These are phyloP conservation scores for Morus bassanus DNA, from an alignment of 2,797 vertebrate species.

Conservation along the genomic window DNA sequence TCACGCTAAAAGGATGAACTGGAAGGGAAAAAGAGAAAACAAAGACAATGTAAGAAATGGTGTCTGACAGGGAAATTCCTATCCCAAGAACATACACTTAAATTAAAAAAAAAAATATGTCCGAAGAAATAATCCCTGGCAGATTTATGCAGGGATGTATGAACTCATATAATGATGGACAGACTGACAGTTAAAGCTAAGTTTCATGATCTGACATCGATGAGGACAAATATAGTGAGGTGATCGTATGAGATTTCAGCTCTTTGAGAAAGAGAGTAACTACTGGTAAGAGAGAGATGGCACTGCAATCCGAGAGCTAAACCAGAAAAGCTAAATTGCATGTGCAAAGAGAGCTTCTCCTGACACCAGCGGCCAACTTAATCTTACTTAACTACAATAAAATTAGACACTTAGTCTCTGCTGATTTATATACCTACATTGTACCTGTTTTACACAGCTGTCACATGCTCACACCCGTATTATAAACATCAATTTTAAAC, in stretches of 20 bases:
- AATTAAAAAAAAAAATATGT: not conserved
- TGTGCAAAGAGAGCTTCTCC: not conserved
- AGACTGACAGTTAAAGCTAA: not conserved
- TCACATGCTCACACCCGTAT: not conserved
- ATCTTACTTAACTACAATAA: not conserved
- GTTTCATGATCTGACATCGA: not conserved
- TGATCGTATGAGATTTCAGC: not conserved
- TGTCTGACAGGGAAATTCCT: not conserved
- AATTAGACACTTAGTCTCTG: not conserved
- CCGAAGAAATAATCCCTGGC: not conserved
- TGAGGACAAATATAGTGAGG: not conserved
- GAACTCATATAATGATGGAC: not conserved
- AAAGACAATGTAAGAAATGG: not conserved
- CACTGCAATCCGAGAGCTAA: not conserved
- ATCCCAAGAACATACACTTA: not conserved
- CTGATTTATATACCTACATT: not conserved
- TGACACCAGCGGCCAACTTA: not conserved
- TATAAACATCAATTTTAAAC: not conserved
- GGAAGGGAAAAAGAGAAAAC: not conserved
- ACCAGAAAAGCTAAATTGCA: not conserved
- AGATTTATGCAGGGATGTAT: not conserved
- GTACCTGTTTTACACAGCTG: not conserved
- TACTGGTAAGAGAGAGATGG: not conserved
- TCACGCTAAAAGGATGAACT: slow-evolving; percentile 40
- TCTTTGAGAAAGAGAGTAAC: not conserved